These are phyloP conservation scores for Anneissia japonica DNA, from an alignment of 35 echinoderm and acorn worm genomes.

Conservation along the genomic window DNA sequence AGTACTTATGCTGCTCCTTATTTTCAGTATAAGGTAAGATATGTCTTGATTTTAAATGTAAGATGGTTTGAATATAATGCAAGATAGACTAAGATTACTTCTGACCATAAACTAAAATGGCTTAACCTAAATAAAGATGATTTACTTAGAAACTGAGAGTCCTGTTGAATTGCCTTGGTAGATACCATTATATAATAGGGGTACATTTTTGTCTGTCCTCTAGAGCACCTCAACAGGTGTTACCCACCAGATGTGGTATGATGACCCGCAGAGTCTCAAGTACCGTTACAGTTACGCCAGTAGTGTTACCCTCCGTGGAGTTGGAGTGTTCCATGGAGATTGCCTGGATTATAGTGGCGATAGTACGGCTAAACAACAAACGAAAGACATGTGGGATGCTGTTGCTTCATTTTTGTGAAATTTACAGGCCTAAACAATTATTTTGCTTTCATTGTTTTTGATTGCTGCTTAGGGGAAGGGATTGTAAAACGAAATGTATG, in stretches of 20 bases:
- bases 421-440: no score
- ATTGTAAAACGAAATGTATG: no score
- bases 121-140: no score
- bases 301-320: constrained; percentile 29
- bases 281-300: constrained; percentile 71
- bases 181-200: no score
- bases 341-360: constrained; percentile 57
- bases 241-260: constrained; percentile 76
- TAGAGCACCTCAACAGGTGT: neutral
- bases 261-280: constrained; percentile 63
- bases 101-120: no score
- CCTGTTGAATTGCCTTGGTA: no score
- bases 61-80: no score
- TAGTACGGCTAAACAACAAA: constrained; percentile 8
- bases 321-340: constrained; percentile 74
- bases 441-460: no score
- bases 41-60: neutral
- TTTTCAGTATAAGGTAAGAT: constrained; percentile 70
- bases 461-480: no score
- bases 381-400: constrained; percentile 63
- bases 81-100: no score
- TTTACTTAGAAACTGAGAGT: no score
- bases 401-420: constrained; percentile 1
- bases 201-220: no score
- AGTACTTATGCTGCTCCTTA: constrained; percentile 64